Evolutionary conservation across 2,888 invertebrate species (phyloP).

Genomic region (Polyommatus iphigenia): DNA sequence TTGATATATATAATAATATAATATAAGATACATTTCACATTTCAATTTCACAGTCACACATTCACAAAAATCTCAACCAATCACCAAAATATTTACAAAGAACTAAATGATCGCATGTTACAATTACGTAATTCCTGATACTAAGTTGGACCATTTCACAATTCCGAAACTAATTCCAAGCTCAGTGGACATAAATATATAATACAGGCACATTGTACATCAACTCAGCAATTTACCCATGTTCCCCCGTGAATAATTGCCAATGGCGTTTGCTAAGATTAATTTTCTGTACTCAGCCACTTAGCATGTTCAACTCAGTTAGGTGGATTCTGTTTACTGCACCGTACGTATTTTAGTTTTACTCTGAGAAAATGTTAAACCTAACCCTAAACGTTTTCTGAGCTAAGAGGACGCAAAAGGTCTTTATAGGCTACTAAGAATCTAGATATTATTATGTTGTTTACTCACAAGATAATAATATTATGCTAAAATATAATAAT

Average conservation of each 20-base stretch:
- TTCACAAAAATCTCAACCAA: too few species aligned
- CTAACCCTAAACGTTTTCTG: not conserved
- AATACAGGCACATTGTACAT: conserved; percentile 13
- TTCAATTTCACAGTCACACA: too few species aligned
- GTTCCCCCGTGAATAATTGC: conserved; percentile 17
- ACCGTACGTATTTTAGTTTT: not conserved
- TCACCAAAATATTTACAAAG: too few species aligned
- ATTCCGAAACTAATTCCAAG: conserved; percentile 2
- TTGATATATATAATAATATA: too few species aligned
- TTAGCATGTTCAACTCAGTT: conserved; percentile 12
- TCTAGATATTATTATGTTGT: not conserved
- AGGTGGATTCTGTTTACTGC: not conserved
- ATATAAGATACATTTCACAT: too few species aligned
- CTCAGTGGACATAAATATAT: conserved; percentile 10
- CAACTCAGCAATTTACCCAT: conserved; percentile 17
- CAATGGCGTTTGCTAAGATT: conserved; percentile 22
- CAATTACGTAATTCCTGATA: not conserved
- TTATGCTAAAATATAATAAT: not conserved
- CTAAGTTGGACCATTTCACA: not conserved
- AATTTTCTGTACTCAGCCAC: conserved; percentile 4
- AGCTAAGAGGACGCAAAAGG: not conserved
- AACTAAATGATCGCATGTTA: not conserved
- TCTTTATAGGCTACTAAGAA: not conserved
- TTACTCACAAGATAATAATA: not conserved
- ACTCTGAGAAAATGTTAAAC: not conserved